phyloP scores from a whole-genome alignment of 2,888 invertebrate genomes.

The Sipha maydis region DNA sequence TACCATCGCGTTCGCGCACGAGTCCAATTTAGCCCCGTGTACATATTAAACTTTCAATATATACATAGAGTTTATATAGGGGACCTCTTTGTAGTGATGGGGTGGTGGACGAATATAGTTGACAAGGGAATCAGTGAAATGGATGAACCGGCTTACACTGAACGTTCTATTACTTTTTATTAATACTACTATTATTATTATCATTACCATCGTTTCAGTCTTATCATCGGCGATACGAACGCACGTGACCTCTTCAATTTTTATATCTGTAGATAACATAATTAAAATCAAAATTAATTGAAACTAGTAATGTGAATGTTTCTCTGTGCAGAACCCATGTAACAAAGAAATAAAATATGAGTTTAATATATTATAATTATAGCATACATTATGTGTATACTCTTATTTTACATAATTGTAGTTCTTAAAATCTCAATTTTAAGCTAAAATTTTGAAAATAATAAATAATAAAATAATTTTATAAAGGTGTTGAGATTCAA shows the following conservation, averaged over 20 bases:
- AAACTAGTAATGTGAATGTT: not conserved
- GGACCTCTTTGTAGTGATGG: constrained; percentile 65
- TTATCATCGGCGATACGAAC: constrained; percentile 23
- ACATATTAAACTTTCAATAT: constrained; percentile 58
- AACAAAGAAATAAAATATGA: not conserved
- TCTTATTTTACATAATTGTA: not conserved
- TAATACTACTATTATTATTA: not conserved
- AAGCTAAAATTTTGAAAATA: not conserved
- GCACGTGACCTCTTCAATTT: not conserved
- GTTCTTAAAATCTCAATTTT: not conserved
- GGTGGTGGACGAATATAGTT: constrained; percentile 67
- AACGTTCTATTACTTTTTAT: constrained; percentile 35
- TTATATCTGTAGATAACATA: constrained; percentile 4
- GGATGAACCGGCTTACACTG: constrained; percentile 13
- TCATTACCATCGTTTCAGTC: not conserved
- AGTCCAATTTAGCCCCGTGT: constrained; percentile 55
- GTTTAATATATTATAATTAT: not conserved
- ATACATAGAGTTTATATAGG: not conserved
- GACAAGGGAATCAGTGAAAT: constrained; percentile 64
- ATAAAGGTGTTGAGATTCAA: too few relatives aligned
- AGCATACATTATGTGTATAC: not conserved
- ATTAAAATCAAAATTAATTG: constrained; percentile 15
- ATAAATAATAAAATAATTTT: too few relatives aligned
- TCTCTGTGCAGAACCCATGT: not conserved
- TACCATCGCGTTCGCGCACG: constrained; percentile 49